These are phyloP conservation scores for Dicrurus megarhynchus DNA, from an alignment of 2,113 vertebrate species.

Conservation along the genomic window DNA sequence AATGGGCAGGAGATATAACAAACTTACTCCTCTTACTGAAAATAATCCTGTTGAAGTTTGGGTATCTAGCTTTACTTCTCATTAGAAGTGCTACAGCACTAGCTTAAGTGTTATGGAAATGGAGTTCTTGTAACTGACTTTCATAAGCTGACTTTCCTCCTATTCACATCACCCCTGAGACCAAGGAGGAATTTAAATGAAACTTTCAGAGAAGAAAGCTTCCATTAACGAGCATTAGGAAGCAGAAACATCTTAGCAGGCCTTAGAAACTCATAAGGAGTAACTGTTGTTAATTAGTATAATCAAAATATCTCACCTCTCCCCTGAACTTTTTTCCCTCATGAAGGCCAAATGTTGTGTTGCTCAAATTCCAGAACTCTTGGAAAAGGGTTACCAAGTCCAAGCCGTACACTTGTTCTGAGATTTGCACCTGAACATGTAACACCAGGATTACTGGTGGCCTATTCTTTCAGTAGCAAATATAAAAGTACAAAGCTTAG, in stretches of 20 bases:
- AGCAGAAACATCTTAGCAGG: neutral
- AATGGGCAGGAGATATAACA: neutral
- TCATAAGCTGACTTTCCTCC: neutral
- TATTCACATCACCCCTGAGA: fast-evolving
- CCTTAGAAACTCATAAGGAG: neutral
- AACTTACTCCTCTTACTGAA: neutral
- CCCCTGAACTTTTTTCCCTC: neutral
- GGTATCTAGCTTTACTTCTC: neutral
- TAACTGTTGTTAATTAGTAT: no score
- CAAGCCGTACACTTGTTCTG: neutral
- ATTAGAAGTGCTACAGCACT: neutral
- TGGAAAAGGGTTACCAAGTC: neutral
- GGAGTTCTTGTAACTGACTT: neutral
- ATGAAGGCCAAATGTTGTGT: neutral
- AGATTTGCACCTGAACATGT: fast-evolving
- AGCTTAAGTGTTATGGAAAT: neutral
- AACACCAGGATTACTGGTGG: neutral
- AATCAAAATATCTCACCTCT: neutral
- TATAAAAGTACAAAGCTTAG: neutral
- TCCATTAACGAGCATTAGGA: neutral
- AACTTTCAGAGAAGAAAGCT: neutral
- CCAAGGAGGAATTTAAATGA: neutral
- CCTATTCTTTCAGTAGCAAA: neutral
- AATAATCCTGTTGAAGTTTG: neutral
- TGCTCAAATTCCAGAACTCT: neutral